These are phyloP conservation scores for Rhingia campestris DNA, from an alignment of 2,888 invertebrate species.

Conservation along the genomic window DNA sequence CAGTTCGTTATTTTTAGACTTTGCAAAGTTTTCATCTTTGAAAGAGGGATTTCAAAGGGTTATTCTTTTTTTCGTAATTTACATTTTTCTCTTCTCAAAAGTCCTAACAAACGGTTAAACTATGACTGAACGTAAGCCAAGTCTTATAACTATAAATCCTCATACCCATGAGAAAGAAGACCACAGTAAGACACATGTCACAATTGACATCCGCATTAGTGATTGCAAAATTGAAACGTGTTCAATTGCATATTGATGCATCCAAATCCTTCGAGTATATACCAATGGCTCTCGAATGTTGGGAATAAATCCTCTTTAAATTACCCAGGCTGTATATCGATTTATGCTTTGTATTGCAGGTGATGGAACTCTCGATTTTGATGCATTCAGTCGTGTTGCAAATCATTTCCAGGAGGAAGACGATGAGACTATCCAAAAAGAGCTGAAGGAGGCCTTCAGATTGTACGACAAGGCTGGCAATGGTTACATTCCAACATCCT, in stretches of 20 bases:
- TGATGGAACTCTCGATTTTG: slow-evolving; percentile 71
- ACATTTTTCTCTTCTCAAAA: slow-evolving; percentile 2
- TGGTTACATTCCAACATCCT: slow-evolving; percentile 96
- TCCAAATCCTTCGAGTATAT: no score
- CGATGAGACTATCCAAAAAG: slow-evolving; percentile 98
- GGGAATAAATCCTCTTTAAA: slow-evolving; percentile 11
- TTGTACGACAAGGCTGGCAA: slow-evolving; percentile 99
- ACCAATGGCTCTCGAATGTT: slow-evolving; percentile 8
- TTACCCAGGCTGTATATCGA: neutral
- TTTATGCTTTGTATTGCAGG: slow-evolving; percentile 39
- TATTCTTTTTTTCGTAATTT: neutral
- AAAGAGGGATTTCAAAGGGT: neutral
- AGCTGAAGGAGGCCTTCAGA: slow-evolving; percentile 98
- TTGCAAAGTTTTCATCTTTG: slow-evolving; percentile 41
- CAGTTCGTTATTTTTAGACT: slow-evolving; percentile 54
- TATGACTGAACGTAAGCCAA: slow-evolving; percentile 37
- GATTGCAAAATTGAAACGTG: slow-evolving; percentile 52
- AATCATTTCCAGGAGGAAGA: slow-evolving; percentile 89
- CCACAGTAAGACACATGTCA: neutral
- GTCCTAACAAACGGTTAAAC: slow-evolving; percentile 46
- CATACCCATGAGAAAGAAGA: slow-evolving; percentile 1
- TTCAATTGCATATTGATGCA: slow-evolving; percentile 39
- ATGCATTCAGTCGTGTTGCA: slow-evolving; percentile 70
- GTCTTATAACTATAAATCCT: neutral
- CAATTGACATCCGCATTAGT: slow-evolving; percentile 26